Conservation (phyloP, 2,113 vertebrate species). For the Reinhardtius hippoglossoides region DNA sequence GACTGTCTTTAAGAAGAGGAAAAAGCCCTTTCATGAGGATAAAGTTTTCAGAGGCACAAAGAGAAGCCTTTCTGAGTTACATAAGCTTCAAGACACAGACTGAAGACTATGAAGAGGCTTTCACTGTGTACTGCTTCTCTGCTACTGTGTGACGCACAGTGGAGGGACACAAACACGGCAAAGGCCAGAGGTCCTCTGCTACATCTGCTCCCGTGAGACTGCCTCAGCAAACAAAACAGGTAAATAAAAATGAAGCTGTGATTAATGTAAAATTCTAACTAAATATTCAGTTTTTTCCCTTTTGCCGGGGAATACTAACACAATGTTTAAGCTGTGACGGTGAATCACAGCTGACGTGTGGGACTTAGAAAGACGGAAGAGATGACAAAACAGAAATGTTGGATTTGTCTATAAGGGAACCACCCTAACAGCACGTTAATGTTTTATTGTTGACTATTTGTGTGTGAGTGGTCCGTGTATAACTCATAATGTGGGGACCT, state of each 20-base stretch:
- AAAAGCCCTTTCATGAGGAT: slow-evolving; percentile 11
- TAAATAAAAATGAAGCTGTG: neutral
- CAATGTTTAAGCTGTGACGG: neutral
- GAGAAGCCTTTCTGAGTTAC: slow-evolving; percentile 24
- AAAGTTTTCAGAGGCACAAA: neutral
- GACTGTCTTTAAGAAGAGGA: neutral
- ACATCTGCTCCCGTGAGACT: neutral
- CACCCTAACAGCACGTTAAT: neutral
- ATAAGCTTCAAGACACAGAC: slow-evolving; percentile 13
- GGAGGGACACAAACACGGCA: slow-evolving; percentile 3
- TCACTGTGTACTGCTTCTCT: slow-evolving; percentile 1
- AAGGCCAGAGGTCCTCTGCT: slow-evolving; percentile 6
- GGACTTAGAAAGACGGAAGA: neutral
- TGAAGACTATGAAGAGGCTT: neutral
- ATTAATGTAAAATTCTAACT: neutral
- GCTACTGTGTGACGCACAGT: slow-evolving; percentile 27
- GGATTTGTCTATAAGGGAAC: neutral
- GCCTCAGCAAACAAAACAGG: neutral
- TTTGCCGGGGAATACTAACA: neutral
- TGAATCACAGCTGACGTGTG: neutral
- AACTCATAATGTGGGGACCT: too few relatives aligned
- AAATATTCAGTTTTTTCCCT: neutral
- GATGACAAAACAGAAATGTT: neutral
- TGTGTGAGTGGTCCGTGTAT: too few relatives aligned
- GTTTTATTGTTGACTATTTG: too few relatives aligned